phyloP scores from a whole-genome alignment of 92 coral and sea anemone species.

The Parazoanthus swiftii region DNA sequence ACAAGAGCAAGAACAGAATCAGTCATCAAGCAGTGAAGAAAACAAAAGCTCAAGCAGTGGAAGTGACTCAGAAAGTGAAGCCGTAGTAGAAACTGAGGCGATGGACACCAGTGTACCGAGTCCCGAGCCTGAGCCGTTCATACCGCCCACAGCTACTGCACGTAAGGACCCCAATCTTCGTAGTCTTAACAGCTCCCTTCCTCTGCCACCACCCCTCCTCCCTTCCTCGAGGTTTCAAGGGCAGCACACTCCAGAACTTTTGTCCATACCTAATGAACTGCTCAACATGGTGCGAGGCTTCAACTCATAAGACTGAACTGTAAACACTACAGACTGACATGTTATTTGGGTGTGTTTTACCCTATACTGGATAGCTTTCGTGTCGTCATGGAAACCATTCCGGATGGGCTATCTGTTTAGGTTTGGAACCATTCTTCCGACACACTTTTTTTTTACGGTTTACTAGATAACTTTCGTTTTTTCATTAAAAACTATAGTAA shows the following conservation, averaged over 20 bases:
- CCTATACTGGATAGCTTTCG: too few species aligned
- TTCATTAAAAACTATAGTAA: too few species aligned
- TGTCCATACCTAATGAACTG: constrained; percentile 61
- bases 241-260: constrained; percentile 49
- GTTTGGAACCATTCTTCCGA: too few species aligned
- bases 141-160: background rate
- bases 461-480: too few species aligned
- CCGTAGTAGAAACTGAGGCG: background rate
- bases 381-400: too few species aligned
- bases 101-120: background rate
- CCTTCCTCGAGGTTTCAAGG: constrained; percentile 30
- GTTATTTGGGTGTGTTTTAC: too few species aligned
- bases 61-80: constrained; percentile 18
- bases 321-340: background rate
- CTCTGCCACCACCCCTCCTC: constrained; percentile 48
- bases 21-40: constrained; percentile 13
- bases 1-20: constrained; percentile 4
- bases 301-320: constrained; percentile 30
- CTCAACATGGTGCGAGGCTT: constrained; percentile 57
- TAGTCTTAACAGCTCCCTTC: constrained; percentile 33
- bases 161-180: constrained; percentile 3
- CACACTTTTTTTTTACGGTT: too few species aligned
- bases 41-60: constrained; percentile 3
- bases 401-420: too few species aligned
- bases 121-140: background rate